phyloP scores from a whole-genome alignment of 2,113 vertebrate species.

The Micronycteris hirsuta region DNA sequence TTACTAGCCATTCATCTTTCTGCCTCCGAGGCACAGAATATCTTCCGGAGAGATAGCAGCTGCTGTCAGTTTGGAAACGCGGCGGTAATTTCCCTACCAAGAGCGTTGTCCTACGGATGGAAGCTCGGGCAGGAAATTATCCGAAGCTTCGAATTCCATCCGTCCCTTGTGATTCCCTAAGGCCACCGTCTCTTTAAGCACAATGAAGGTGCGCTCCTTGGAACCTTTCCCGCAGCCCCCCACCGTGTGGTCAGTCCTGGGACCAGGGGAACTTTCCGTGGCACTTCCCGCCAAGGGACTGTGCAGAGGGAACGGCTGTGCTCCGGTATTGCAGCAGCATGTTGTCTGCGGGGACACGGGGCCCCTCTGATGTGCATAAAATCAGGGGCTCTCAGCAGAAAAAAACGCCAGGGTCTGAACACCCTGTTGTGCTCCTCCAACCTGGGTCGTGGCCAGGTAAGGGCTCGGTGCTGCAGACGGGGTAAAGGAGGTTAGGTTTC shows the following conservation, averaged over 20 bases:
- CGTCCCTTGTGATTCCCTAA: background rate
- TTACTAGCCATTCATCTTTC: constrained; percentile 73
- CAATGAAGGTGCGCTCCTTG: background rate
- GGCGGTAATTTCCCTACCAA: constrained; percentile 25
- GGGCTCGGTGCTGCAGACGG: background rate
- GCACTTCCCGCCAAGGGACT: constrained; percentile 40
- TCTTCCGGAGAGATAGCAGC: constrained; percentile 51
- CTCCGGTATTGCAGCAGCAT: background rate
- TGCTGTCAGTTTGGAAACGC: constrained; percentile 26
- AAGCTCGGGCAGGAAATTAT: constrained; percentile 31
- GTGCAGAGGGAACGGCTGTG: constrained; percentile 20
- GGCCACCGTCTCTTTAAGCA: background rate
- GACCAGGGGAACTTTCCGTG: constrained; percentile 33
- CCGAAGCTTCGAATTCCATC: constrained; percentile 30
- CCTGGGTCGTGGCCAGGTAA: background rate
- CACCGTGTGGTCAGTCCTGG: background rate
- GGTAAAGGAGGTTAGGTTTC: background rate
- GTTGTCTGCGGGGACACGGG: background rate
- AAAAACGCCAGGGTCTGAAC: background rate
- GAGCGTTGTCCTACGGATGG: constrained; percentile 34
- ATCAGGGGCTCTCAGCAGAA: background rate
- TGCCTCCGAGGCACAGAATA: constrained; percentile 47
- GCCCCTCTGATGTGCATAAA: background rate
- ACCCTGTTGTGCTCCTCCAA: background rate
- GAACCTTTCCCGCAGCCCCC: background rate